These are phyloP conservation scores for Coregonus suidteri DNA, from an alignment of 2,797 vertebrate genomes.

Conservation along the genomic window DNA sequence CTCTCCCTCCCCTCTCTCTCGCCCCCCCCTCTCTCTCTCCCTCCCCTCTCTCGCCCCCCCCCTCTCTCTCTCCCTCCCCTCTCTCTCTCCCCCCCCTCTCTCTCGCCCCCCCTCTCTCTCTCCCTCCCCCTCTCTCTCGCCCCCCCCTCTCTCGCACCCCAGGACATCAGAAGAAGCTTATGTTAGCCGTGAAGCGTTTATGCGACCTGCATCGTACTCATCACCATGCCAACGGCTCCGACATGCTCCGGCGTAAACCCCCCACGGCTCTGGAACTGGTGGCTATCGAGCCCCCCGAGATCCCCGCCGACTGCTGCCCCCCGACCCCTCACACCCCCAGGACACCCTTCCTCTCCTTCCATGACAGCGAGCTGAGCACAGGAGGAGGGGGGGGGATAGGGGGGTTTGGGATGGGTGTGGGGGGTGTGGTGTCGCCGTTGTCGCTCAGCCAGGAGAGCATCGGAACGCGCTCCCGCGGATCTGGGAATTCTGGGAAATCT, in stretches of 20 bases:
- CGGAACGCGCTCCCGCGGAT: conserved; percentile 83
- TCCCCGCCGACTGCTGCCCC: conserved; percentile 49
- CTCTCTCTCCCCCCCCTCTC: conserved; percentile 66
- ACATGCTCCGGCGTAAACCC: conserved; percentile 63
- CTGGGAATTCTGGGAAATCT: conserved; percentile 82
- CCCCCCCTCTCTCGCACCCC: background rate
- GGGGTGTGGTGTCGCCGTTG: conserved; percentile 54
- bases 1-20: conserved; percentile 73
- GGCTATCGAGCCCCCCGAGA: conserved; percentile 65
- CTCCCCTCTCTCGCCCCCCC: conserved; percentile 79
- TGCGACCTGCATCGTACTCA: conserved; percentile 81
- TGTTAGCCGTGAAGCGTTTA: conserved; percentile 91
- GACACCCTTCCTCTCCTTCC: conserved; percentile 85
- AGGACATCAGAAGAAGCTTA: conserved; percentile 98
- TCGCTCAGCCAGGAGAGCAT: conserved; percentile 88
- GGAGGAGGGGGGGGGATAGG: conserved; percentile 71
- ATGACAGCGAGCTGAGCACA: conserved; percentile 89
- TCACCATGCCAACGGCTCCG: conserved; percentile 56
- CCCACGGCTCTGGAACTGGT: conserved; percentile 68
- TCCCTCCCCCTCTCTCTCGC: no score
- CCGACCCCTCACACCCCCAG: conserved; percentile 68
- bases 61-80: conserved; percentile 26
- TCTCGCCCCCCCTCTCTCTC: conserved; percentile 75
- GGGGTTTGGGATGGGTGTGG: conserved; percentile 68
- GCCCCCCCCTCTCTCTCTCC: conserved; percentile 63